Conservation (phyloP, 1,140 invertebrate genomes). For the Phocides pigmalion region DNA sequence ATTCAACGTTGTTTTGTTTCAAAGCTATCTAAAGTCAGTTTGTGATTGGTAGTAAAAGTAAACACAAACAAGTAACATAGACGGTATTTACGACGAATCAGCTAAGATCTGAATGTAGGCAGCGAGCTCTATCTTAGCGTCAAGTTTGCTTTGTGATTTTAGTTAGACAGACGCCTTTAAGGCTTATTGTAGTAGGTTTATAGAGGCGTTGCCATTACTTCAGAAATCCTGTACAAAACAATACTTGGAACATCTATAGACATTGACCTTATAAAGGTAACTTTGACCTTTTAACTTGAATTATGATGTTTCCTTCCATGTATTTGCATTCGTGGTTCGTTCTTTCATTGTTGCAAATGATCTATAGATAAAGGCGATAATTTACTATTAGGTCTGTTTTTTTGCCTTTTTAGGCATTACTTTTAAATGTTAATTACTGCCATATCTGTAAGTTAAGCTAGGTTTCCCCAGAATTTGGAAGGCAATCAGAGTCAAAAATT, state of each 20-base stretch:
- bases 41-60: background rate
- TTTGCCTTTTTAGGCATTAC: too few relatives aligned
- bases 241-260: background rate
- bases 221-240: background rate
- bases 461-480: too few relatives aligned
- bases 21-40: background rate
- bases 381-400: too few relatives aligned
- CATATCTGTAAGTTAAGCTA: too few relatives aligned
- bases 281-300: background rate
- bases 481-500: too few relatives aligned
- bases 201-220: background rate
- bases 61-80: slow-evolving; percentile 1
- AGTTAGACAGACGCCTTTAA: slow-evolving; percentile 1
- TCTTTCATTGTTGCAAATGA: too few relatives aligned
- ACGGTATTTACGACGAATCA: slow-evolving; percentile 1
- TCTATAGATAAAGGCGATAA: too few relatives aligned
- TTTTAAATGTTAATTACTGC: too few relatives aligned
- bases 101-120: background rate
- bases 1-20: background rate
- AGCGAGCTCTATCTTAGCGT: background rate
- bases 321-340: too few relatives aligned
- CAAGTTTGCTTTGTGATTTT: slow-evolving; percentile 13
- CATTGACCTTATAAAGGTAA: background rate
- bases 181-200: slow-evolving; percentile 2
- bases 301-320: too few relatives aligned